A percentile compares a stretch with the other conserved stretches of the same genome.
These are phyloP conservation scores for Notolabrus celidotus DNA, from an alignment of 2,797 vertebrate genomes.

Conservation along the genomic window DNA sequence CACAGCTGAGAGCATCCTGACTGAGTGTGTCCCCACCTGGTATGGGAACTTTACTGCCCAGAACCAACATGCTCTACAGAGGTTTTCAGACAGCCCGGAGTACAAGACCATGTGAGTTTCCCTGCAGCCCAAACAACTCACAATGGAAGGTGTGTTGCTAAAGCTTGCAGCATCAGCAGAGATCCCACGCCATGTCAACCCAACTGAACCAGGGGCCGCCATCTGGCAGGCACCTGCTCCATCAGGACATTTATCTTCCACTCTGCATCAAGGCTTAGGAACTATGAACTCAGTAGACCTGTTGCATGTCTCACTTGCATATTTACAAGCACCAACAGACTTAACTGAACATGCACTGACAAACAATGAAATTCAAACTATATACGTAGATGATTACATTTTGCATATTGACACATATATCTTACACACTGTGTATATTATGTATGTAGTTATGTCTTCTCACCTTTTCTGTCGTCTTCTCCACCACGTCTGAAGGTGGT, in stretches of 20 bases:
- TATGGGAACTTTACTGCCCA: not conserved
- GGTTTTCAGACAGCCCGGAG: not conserved
- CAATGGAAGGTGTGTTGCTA: too few relatives aligned
- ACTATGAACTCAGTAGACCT: not conserved
- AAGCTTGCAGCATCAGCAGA: not conserved
- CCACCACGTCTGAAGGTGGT: constrained; percentile 49
- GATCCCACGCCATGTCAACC: not conserved
- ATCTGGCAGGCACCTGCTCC: not conserved
- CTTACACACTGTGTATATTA: too few relatives aligned
- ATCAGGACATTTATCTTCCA: not conserved
- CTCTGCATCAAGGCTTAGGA: not conserved
- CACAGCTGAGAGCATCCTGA: not conserved
- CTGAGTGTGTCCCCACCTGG: not conserved
- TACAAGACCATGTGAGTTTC: not conserved
- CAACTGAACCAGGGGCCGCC: not conserved
- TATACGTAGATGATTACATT: too few relatives aligned
- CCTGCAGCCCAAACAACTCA: not conserved
- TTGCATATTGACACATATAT: too few relatives aligned
- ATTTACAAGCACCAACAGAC: too few relatives aligned
- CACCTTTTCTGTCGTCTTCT: constrained; percentile 67
- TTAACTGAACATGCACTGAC: too few relatives aligned
- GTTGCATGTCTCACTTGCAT: not conserved
- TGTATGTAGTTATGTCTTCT: not conserved
- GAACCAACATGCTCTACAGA: not conserved
- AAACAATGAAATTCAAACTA: too few relatives aligned